phyloP scores from a whole-genome alignment of 2,797 vertebrate species.

The Pteropus rufus region DNA sequence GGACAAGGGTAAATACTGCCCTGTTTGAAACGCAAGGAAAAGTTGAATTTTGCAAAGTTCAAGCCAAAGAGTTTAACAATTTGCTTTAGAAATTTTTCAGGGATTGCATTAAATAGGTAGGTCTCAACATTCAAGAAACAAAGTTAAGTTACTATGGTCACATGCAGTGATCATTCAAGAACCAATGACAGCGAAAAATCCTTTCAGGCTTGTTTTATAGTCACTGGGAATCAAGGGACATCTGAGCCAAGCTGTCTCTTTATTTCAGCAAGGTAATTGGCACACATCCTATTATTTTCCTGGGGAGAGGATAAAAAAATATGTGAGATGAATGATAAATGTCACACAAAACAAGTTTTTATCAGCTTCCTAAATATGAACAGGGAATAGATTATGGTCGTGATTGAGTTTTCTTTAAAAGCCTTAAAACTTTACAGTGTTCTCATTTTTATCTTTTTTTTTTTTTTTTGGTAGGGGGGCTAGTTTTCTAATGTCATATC shows the following conservation, averaged over 20 bases:
- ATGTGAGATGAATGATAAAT: background rate
- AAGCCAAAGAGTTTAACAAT: background rate
- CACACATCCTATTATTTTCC: background rate
- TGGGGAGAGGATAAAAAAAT: background rate
- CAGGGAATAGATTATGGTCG: background rate
- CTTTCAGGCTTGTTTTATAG: background rate
- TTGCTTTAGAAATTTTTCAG: background rate
- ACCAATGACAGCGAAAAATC: background rate
- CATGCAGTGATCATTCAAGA: background rate
- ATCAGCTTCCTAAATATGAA: background rate
- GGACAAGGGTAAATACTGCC: background rate
- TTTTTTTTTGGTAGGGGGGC: background rate
- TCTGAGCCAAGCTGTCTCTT: background rate
- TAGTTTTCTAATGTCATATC: background rate
- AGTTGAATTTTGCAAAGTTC: background rate
- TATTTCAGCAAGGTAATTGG: background rate
- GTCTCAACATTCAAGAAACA: background rate
- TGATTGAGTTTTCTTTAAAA: background rate
- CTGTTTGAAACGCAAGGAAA: background rate
- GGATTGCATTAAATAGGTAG: background rate
- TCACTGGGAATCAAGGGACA: background rate
- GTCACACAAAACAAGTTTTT: background rate
- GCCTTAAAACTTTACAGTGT: background rate
- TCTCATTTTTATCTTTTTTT: background rate
- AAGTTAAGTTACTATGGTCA: background rate